Evolutionary conservation across 2,113 vertebrate species (phyloP), one percentile per base, ranked within the genome.

Genomic region (Sylvietta virens): DNA sequence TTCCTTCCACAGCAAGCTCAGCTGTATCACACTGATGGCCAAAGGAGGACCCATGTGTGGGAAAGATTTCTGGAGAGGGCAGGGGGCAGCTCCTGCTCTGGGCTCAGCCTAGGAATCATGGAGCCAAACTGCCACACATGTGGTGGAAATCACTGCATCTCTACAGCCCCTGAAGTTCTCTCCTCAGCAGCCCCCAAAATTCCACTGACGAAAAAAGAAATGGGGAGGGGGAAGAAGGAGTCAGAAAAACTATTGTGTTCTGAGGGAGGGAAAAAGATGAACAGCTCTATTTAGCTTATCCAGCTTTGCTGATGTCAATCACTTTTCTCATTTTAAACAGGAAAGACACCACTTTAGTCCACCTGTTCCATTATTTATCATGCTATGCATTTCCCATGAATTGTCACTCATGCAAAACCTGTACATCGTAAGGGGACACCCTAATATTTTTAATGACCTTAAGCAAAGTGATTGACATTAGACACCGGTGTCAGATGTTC

Each of bases 311-410:
- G 61, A 95, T 88, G 95, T 91, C 92, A 96, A 95, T 96, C 97
- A 91, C 72, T 90, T 94, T 76, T 94, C 94, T 97, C 88, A 60
- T 97, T 97, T 95, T 84, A 94, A 90, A 93, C 92, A 88, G 97
- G 96, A 97, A 97, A 95, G 95, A 83, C 73, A 76, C 96, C 94
- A 97, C 97, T 97, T 97, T 95, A 95, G 94, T 98, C 97, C 98
- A 98, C 98, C 98, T 99, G 98, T 98, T 98, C 96, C 97, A 97
- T 98, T 97, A 98, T 98, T 98, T 98, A 98, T 98, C 98, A 97
- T 96, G 98, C 98, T 97, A 92, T 97, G 96, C 84, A 64, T 96
- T 97, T 97, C 96, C 89, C 96, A 94, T 97, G 96, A 97, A 97
- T 97, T 97, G 98, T 97, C 96, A 97, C 97, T 97, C 87, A 92